Conservation (phyloP, 2,888 invertebrate species). For the Baronia brevicornis region DNA sequence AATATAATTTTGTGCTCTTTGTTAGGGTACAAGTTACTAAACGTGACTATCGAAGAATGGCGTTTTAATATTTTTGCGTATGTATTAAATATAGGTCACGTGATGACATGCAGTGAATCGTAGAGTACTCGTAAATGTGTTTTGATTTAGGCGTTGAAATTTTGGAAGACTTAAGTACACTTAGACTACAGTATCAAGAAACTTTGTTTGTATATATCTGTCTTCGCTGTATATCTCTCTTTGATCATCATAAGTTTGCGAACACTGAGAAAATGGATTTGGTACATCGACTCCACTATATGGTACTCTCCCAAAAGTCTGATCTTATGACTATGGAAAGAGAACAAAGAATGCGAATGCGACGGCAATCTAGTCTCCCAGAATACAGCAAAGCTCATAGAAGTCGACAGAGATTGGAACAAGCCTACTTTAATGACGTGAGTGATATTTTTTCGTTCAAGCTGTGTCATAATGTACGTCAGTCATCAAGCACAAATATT, state of each 20-base stretch:
- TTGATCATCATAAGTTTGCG: too few species aligned
- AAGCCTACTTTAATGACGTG: constrained; percentile 66
- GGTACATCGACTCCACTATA: constrained; percentile 67
- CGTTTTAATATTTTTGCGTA: constrained; percentile 5
- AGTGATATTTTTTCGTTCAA: constrained; percentile 35
- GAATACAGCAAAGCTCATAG: constrained; percentile 63
- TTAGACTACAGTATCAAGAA: too few species aligned
- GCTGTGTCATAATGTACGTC: too few species aligned
- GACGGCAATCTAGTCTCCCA: constrained; percentile 67
- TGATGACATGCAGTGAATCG: too few species aligned
- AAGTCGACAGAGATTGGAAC: constrained; percentile 56
- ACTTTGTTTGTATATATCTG: too few species aligned
- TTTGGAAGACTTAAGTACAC: too few species aligned
- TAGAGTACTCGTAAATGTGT: too few species aligned
- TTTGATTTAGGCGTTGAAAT: too few species aligned
- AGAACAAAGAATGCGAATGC: constrained; percentile 62
- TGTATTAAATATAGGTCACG: too few species aligned
- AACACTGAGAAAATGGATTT: constrained; percentile 56
- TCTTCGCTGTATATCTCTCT: too few species aligned
- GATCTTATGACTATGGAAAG: constrained; percentile 70
- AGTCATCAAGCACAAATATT: too few species aligned
- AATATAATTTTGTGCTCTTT: background rate
- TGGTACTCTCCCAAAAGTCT: constrained; percentile 68
- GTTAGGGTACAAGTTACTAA: constrained; percentile 2
- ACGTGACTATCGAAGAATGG: constrained; percentile 7